A percentile compares a stretch with the other conserved stretches of the same genome.
These are phyloP conservation scores for Lordiphosa fenestrarum DNA, from an alignment of 2,888 invertebrate species.

Conservation along the genomic window DNA sequence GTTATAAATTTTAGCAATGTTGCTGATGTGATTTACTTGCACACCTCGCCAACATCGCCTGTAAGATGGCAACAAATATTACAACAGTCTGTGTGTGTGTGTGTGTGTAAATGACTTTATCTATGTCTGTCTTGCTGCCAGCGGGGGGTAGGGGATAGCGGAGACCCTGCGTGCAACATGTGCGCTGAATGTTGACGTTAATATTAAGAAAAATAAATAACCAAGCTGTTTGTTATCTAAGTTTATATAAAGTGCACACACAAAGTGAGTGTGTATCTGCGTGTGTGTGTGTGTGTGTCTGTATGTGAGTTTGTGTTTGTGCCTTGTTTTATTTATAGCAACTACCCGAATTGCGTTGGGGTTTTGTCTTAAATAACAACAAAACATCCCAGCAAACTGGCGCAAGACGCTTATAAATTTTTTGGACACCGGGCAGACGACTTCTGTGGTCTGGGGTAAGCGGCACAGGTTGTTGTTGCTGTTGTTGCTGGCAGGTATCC, in stretches of 20 bases:
- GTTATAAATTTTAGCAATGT: slow-evolving; percentile 69
- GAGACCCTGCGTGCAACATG: slow-evolving; percentile 69
- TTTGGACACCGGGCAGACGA: slow-evolving; percentile 20
- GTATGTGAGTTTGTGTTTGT: slow-evolving; percentile 24
- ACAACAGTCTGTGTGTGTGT: slow-evolving; percentile 32
- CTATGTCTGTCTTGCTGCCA: slow-evolving; percentile 50
- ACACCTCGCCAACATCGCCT: slow-evolving; percentile 69
- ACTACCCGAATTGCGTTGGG: slow-evolving; percentile 67
- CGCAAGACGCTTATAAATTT: slow-evolving; percentile 68
- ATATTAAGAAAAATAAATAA: slow-evolving; percentile 75
- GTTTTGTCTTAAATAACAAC: slow-evolving; percentile 60
- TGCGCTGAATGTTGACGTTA: slow-evolving; percentile 75
- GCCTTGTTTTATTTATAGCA: slow-evolving; percentile 69
- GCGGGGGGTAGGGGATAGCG: slow-evolving; percentile 14
- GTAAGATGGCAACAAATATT: slow-evolving; percentile 72
- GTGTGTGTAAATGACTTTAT: slow-evolving; percentile 71
- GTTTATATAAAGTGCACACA: slow-evolving; percentile 66
- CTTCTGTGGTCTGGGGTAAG: slow-evolving; percentile 3
- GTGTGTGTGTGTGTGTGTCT: not conserved
- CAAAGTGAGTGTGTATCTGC: slow-evolving; percentile 4
- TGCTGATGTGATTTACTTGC: slow-evolving; percentile 73
- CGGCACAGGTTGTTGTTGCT: no score
- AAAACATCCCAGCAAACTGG: slow-evolving; percentile 47
- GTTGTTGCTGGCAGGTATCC: not conserved
- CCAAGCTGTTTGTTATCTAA: slow-evolving; percentile 73